A percentile compares a stretch with the other conserved stretches of the same genome.
phyloP scores from a whole-genome alignment of 2,797 vertebrate genomes.

The Clarias platycephalus region DNA sequence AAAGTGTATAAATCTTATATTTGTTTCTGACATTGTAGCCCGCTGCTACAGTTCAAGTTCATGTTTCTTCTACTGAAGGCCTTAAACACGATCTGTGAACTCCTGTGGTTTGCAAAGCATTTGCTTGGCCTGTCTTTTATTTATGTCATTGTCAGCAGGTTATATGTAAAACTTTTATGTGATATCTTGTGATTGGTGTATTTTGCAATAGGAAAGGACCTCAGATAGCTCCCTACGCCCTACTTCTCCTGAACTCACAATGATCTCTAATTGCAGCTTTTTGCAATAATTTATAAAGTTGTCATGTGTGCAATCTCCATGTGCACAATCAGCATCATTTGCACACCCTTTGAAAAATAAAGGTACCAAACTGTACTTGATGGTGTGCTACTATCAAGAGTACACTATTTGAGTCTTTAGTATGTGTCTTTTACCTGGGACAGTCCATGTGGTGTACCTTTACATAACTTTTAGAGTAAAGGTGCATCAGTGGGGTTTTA shows the following conservation, averaged over 20 bases:
- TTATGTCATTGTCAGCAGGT: background rate
- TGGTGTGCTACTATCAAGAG: background rate
- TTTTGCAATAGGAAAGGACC: background rate
- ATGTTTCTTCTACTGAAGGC: background rate
- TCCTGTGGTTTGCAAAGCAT: conserved; percentile 13
- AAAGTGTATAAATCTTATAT: background rate
- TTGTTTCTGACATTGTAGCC: background rate
- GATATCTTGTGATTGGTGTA: background rate
- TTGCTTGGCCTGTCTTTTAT: background rate
- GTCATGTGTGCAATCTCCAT: background rate
- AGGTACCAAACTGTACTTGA: background rate
- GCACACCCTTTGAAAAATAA: background rate
- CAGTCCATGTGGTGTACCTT: background rate
- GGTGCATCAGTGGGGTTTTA: background rate
- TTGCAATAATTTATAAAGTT: background rate
- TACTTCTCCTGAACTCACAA: background rate
- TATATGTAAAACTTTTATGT: background rate
- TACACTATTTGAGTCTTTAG: background rate
- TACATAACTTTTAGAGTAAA: background rate
- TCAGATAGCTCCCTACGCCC: background rate
- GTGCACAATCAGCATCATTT: background rate
- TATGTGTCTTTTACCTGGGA: background rate
- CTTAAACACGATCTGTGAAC: conserved; percentile 4
- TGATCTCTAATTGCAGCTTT: background rate
- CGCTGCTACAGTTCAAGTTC: background rate